These are phyloP conservation scores for Drosophila funebris DNA, from an alignment of 1,140 invertebrate species.

Conservation along the genomic window DNA sequence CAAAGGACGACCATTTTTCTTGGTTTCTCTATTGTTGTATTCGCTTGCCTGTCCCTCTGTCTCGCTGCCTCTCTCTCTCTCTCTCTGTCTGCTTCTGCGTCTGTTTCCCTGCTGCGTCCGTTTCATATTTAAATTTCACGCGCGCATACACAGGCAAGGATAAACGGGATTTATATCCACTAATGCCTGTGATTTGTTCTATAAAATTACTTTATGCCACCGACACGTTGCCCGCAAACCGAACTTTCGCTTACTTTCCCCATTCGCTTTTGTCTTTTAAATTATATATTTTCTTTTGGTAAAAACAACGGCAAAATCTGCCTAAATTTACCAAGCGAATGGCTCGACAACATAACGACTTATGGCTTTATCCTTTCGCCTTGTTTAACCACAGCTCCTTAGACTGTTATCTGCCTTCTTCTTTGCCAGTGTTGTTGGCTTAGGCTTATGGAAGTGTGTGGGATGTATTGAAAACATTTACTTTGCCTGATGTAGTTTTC, in stretches of 20 bases:
- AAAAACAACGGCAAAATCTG: conserved; percentile 21
- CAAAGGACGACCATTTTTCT: conserved; percentile 67
- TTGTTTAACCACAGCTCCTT: conserved; percentile 42
- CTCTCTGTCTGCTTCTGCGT: neutral
- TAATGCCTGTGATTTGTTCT: conserved; percentile 82
- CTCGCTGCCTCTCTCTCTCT: too few species aligned
- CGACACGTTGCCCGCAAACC: conserved; percentile 55
- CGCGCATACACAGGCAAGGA: conserved; percentile 77
- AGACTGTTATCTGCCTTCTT: conserved; percentile 7
- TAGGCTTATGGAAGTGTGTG: neutral
- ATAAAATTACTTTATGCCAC: conserved; percentile 81
- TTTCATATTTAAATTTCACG: conserved; percentile 77
- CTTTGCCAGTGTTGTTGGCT: conserved; percentile 30
- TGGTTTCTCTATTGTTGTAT: conserved; percentile 48
- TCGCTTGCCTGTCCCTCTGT: conserved; percentile 2
- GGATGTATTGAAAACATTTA: conserved; percentile 12
- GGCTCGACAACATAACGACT: conserved; percentile 70
- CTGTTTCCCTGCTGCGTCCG: conserved; percentile 20
- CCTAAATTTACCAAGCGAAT: conserved; percentile 58
- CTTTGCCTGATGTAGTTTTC: neutral
- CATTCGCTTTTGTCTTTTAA: neutral
- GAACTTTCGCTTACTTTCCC: neutral
- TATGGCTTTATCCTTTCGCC: conserved; percentile 66
- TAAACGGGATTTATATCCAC: conserved; percentile 80
- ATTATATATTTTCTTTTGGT: conserved; percentile 2